Percentiles rank a stretch among this genome's conserved stretches.
Conservation (phyloP, 2,888 invertebrate species). For the Drosophila atroscutellata region DNA sequence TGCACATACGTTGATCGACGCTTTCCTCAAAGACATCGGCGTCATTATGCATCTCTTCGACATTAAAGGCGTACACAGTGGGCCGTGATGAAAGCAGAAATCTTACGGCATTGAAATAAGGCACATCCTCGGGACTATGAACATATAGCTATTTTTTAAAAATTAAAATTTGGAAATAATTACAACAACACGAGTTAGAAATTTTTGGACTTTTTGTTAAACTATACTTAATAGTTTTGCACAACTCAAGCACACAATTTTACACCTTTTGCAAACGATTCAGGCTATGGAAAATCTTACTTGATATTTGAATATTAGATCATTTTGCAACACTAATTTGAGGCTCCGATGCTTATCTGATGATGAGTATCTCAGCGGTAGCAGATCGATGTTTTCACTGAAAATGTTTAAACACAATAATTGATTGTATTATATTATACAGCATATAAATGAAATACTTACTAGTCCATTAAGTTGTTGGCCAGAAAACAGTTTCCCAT, state of each 20-base stretch:
- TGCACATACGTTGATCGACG: conserved; percentile 72
- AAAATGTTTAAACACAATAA: conserved; percentile 18
- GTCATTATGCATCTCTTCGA: conserved; percentile 76
- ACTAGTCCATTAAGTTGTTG: conserved; percentile 76
- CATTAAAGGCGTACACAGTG: conserved; percentile 59
- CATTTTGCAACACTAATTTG: conserved; percentile 50
- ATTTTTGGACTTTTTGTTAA: neutral
- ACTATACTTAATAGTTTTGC: neutral
- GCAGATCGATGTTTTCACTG: conserved; percentile 48
- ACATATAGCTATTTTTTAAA: conserved; percentile 66
- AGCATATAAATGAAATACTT: conserved; percentile 51
- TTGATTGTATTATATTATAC: neutral
- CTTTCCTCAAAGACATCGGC: conserved; percentile 63
- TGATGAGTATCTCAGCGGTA: conserved; percentile 72
- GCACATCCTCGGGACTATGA: conserved; percentile 81
- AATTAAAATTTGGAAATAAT: too few relatives aligned
- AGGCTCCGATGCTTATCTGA: conserved; percentile 58
- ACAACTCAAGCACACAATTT: neutral
- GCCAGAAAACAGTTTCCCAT: conserved; percentile 77
- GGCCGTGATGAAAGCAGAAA: conserved; percentile 56
- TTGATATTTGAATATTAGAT: conserved; percentile 65
- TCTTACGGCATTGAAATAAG: conserved; percentile 73
- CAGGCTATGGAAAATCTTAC: conserved; percentile 37
- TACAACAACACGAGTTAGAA: too few relatives aligned
- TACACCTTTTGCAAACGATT: neutral